These are phyloP conservation scores for Craseonycteris thonglongyai DNA, from an alignment of 2,113 vertebrate genomes.

Conservation along the genomic window DNA sequence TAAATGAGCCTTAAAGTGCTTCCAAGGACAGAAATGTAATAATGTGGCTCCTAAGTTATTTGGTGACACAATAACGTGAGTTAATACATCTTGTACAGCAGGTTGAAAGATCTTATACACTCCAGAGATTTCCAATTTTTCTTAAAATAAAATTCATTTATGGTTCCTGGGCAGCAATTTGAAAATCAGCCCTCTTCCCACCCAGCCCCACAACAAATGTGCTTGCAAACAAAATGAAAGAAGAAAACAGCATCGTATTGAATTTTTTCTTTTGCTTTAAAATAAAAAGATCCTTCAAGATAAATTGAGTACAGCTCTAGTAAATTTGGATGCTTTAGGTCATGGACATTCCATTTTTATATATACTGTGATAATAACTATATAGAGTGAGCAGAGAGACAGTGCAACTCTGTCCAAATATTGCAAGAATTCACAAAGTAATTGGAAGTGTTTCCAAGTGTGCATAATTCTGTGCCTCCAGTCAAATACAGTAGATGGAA, in stretches of 20 bases:
- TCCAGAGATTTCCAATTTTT: conserved; percentile 70
- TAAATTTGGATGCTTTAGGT: conserved; percentile 36
- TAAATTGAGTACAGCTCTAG: conserved; percentile 45
- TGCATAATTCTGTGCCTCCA: conserved; percentile 64
- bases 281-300: conserved; percentile 20
- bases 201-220: conserved; percentile 25
- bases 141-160: conserved; percentile 66
- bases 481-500: conserved; percentile 61
- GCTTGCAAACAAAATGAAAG: conserved; percentile 53
- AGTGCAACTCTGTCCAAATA: neutral
- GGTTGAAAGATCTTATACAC: conserved; percentile 57
- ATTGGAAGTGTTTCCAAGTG: conserved; percentile 63
- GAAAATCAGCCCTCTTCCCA: conserved; percentile 7
- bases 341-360: conserved; percentile 37
- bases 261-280: conserved; percentile 18
- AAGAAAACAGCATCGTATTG: conserved; percentile 46
- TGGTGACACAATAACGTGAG: conserved; percentile 46
- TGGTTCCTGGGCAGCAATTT: conserved; percentile 30
- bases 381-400: neutral
- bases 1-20: neutral
- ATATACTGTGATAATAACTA: conserved; percentile 20
- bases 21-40: conserved; percentile 52
- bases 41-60: conserved; percentile 51
- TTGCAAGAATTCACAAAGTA: conserved; percentile 54
- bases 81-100: conserved; percentile 43